phyloP scores from a whole-genome alignment of 2,113 vertebrate species.

The Gadus chalcogrammus region DNA sequence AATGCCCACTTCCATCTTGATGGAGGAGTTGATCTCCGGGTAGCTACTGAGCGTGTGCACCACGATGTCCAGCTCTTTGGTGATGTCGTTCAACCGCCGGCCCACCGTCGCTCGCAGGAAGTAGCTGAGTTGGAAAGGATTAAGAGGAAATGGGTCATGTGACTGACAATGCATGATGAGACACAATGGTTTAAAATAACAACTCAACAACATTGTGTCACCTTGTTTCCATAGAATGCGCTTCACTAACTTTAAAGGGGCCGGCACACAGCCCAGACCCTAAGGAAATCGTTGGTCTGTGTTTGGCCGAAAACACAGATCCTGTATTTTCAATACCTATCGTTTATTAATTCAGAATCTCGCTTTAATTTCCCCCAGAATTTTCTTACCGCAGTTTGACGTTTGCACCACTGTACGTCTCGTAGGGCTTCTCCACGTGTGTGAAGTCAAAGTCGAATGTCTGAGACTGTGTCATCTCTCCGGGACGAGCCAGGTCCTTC shows the following conservation, averaged over 20 bases:
- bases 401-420: constrained; percentile 93
- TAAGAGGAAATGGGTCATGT: not conserved
- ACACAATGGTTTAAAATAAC: not conserved
- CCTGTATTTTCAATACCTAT: too few relatives aligned
- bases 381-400: constrained; percentile 86
- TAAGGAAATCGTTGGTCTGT: not conserved
- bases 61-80: constrained; percentile 92
- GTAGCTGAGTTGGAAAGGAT: constrained; percentile 72
- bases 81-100: constrained; percentile 86
- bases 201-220: not conserved
- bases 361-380: too few relatives aligned
- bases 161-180: not conserved
- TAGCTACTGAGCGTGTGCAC: constrained; percentile 92
- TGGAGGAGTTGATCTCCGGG: constrained; percentile 93
- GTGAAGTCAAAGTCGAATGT: constrained; percentile 96
- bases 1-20: constrained; percentile 97
- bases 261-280: not conserved
- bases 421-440: constrained; percentile 94
- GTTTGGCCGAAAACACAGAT: not conserved
- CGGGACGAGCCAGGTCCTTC: constrained; percentile 91
- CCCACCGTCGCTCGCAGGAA: constrained; percentile 89
- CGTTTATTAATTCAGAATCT: not conserved
- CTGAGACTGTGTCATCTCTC: constrained; percentile 90
- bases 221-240: not conserved
- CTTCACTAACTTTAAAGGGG: not conserved